These are phyloP conservation scores for Drosophila malerkotliana DNA, from an alignment of 1,140 invertebrate genomes.

Conservation along the genomic window DNA sequence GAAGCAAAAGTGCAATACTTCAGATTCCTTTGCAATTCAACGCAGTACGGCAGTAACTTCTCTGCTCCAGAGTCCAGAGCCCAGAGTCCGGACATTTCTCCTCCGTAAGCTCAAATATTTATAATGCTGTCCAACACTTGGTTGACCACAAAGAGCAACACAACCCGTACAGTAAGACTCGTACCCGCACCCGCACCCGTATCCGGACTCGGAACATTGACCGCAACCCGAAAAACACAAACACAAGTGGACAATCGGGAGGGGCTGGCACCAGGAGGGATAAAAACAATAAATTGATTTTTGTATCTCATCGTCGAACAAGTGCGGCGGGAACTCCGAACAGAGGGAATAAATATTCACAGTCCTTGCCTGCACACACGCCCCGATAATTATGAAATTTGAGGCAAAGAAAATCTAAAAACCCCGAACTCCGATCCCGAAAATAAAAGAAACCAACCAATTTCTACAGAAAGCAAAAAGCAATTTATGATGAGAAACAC, in stretches of 20 bases:
- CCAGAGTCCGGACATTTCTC: background rate
- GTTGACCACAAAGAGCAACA: conserved; percentile 37
- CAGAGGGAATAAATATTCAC: conserved; percentile 4
- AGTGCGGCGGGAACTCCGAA: conserved; percentile 25
- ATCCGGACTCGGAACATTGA: conserved; percentile 20
- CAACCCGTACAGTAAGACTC: conserved; percentile 5
- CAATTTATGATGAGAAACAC: conserved; percentile 56
- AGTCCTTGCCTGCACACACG: conserved; percentile 23
- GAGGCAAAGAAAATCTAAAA: conserved; percentile 45
- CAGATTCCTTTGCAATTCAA: conserved; percentile 42
- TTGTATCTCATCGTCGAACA: conserved; percentile 35
- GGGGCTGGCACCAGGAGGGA: background rate
- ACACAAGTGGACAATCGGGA: background rate
- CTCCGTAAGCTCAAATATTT: conserved; percentile 47
- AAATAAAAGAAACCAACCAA: conserved; percentile 37
- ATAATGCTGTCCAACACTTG: conserved; percentile 56
- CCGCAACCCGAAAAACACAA: conserved; percentile 15
- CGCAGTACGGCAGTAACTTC: conserved; percentile 36
- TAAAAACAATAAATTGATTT: conserved; percentile 52
- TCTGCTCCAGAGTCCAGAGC: background rate
- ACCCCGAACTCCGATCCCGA: conserved; percentile 6
- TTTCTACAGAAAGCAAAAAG: conserved; percentile 55
- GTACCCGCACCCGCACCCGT: conserved; percentile 18
- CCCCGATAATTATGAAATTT: conserved; percentile 55
- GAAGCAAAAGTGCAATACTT: conserved; percentile 20